Evolutionary conservation across 2,797 vertebrate species (phyloP).

Genomic region (Aplochiton taeniatus): DNA sequence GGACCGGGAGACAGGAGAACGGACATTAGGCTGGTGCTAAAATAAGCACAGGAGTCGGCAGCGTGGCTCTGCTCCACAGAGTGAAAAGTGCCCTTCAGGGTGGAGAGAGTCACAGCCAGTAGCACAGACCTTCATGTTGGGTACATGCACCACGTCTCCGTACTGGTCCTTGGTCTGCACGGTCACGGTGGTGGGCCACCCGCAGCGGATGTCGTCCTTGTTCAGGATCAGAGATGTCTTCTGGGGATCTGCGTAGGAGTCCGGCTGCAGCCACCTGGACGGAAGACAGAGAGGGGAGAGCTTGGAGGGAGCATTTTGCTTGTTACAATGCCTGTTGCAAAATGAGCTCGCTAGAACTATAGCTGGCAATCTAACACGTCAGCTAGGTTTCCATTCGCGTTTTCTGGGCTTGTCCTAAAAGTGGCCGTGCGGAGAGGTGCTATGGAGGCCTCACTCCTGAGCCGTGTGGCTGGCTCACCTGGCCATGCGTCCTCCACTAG

Average conservation of each 20-base stretch:
- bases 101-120: neutral
- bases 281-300: neutral
- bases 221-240: slow-evolving; percentile 96
- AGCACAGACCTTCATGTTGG: slow-evolving; percentile 91
- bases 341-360: too few relatives aligned
- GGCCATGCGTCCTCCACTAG: slow-evolving; percentile 95
- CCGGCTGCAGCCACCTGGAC: slow-evolving; percentile 95
- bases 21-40: neutral
- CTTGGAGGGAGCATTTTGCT: neutral
- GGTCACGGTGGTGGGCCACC: slow-evolving; percentile 95
- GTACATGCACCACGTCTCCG: slow-evolving; percentile 97
- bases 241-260: slow-evolving; percentile 97
- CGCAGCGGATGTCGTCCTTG: slow-evolving; percentile 97
- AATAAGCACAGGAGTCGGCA: too few relatives aligned
- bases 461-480: slow-evolving; percentile 73
- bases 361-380: too few relatives aligned
- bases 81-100: neutral
- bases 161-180: slow-evolving; percentile 99
- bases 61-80: too few relatives aligned
- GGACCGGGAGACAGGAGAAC: neutral
- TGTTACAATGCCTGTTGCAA: too few relatives aligned
- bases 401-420: too few relatives aligned
- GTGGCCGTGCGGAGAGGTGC: too few relatives aligned
- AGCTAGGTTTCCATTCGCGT: too few relatives aligned
- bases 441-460: too few relatives aligned